Conservation (phyloP, 2,888 invertebrate species). For the Hyles lineata region DNA sequence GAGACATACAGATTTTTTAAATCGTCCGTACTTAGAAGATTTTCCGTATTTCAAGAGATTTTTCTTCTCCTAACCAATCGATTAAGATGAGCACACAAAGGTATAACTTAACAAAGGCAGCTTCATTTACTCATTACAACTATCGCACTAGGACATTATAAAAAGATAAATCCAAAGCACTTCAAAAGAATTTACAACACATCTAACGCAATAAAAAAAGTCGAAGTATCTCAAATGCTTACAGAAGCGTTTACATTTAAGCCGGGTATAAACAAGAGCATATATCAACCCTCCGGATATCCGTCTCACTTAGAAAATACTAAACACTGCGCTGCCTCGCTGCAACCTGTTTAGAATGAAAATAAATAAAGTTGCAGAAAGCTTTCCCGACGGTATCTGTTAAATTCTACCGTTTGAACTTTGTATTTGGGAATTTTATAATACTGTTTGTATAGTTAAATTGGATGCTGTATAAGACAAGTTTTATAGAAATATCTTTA, state of each 20-base stretch:
- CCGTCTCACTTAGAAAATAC: conserved; percentile 49
- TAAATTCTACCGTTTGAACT: neutral
- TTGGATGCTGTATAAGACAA: too few relatives aligned
- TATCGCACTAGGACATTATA: too few relatives aligned
- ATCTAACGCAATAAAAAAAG: neutral
- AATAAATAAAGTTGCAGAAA: conserved; percentile 14
- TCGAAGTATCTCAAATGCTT: neutral
- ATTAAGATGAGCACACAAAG: too few relatives aligned
- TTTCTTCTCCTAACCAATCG: too few relatives aligned
- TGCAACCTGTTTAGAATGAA: neutral
- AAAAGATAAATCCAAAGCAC: too few relatives aligned
- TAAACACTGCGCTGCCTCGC: neutral
- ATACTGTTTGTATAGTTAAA: too few relatives aligned
- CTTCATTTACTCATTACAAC: too few relatives aligned
- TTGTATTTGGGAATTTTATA: neutral
- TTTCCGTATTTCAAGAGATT: too few relatives aligned
- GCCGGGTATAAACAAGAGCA: conserved; percentile 53
- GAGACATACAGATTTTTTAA: too few relatives aligned
- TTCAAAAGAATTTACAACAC: neutral
- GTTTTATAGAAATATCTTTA: too few relatives aligned
- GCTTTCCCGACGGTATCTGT: neutral
- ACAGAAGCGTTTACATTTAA: conserved; percentile 19
- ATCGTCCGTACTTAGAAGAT: too few relatives aligned
- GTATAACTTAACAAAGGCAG: too few relatives aligned
- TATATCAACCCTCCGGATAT: conserved; percentile 61